Conservation (phyloP, 2,113 vertebrate genomes). For the Mus pahari region DNA sequence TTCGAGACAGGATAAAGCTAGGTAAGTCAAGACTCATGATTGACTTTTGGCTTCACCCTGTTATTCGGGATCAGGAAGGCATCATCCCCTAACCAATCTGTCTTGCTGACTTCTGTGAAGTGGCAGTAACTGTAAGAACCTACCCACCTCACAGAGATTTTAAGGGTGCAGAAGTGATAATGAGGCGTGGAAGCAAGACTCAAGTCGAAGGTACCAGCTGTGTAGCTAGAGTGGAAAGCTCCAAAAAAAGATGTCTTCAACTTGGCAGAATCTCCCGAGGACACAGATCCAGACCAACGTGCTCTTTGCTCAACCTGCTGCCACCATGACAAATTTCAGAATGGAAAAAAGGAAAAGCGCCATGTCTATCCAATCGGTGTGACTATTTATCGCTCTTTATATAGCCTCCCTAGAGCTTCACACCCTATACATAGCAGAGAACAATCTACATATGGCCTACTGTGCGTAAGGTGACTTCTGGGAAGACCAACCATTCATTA, state of each 20-base stretch:
- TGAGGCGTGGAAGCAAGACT: not conserved
- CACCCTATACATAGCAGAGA: not conserved
- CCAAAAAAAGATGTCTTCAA: not conserved
- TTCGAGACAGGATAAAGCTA: not conserved
- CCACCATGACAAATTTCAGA: not conserved
- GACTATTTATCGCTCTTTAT: not conserved
- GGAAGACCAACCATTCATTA: not conserved
- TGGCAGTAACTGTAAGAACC: not conserved
- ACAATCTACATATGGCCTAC: not conserved
- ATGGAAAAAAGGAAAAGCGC: not conserved
- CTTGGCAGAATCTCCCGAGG: not conserved
- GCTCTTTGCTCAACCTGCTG: not conserved
- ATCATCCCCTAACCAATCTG: not conserved
- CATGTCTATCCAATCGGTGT: not conserved
- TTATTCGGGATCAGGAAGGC: not conserved
- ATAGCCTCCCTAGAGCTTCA: not conserved
- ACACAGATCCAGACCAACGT: not conserved
- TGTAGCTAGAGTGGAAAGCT: not conserved
- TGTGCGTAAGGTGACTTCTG: not conserved
- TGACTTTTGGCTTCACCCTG: not conserved
- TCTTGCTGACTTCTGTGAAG: constrained; percentile 64
- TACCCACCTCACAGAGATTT: not conserved
- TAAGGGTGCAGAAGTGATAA: constrained; percentile 14
- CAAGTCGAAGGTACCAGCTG: not conserved
- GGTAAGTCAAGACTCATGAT: not conserved